Evolutionary conservation across 1,140 invertebrate species (phyloP), one percentile per base, ranked within the genome.

Genomic region (Harlomillsia oculata): DNA sequence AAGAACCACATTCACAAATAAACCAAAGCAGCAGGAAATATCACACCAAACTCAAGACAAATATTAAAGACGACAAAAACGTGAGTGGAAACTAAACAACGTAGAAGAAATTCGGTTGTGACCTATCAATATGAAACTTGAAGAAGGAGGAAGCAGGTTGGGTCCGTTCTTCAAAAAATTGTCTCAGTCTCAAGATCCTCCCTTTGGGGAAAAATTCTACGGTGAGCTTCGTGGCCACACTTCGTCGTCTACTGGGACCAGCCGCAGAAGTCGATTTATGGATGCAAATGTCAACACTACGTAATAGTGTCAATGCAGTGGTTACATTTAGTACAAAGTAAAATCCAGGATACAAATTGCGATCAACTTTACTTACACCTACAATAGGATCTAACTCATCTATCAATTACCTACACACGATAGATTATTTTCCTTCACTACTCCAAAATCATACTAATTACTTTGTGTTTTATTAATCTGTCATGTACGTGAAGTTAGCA

Each of bases 111-210:
- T 25, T 40, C 55, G 45, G 53, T n/a, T n/a, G n/a, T n/a, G n/a
- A 60, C 57, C 57, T 64, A 64, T 64, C 53, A 37, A 41, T 23
- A 59, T 60, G 41, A 48, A 64, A 64, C 46, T 56, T 64, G 59
- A 65, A 62, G 50, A 62, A 51, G 34, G 58, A 60, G n/a, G 62
- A 50, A 41, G 57, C 34, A 48, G 55, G 59, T 41, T 59, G 56
- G 14, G 56, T 65, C 46, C 56, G 50, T 28, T 65, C 63, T 53
- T 65, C 63, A 51, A 65, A 65, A 58, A 62, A 65, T 36, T 65
- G 63, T 59, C 55, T 62, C 25, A 65, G 44, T 44, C 54, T 43
- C 23, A 62, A 18, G 29, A 65, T 65, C 36, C 63, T 40, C 3
- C 63, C 63, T 60, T 60, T 62, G 28, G 62, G 56, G 5, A 65